Evolutionary conservation across 2,888 invertebrate genomes (phyloP).

Genomic region (Lasioglossum calceatum): DNA sequence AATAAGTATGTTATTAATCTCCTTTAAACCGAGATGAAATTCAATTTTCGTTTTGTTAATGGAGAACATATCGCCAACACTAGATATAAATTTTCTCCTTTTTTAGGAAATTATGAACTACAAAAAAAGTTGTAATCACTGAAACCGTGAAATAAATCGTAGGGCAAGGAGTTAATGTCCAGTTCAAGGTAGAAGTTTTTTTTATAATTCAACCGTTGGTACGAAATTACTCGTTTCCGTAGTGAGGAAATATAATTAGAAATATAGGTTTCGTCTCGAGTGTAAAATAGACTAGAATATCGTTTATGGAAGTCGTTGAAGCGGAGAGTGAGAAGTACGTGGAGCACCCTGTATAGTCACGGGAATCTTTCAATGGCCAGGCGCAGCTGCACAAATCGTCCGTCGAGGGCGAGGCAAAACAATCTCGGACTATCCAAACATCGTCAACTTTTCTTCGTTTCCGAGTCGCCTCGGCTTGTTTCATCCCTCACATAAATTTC

Average conservation of each 20-base stretch:
- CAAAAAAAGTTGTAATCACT: too few relatives aligned
- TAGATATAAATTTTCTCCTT: too few relatives aligned
- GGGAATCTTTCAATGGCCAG: neutral
- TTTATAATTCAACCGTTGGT: neutral
- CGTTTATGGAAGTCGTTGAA: neutral
- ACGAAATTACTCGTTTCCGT: neutral
- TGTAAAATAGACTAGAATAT: neutral
- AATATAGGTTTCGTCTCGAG: too few relatives aligned
- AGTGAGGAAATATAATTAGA: neutral
- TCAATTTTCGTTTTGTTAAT: too few relatives aligned
- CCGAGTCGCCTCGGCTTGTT: conserved; percentile 1
- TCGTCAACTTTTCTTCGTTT: conserved; percentile 11
- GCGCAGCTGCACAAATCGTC: neutral
- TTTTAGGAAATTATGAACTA: too few relatives aligned
- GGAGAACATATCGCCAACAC: too few relatives aligned
- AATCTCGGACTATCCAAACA: conserved; percentile 18
- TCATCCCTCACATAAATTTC: conserved; percentile 18
- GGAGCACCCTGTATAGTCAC: neutral
- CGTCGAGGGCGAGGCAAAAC: conserved; percentile 15
- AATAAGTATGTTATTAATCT: too few relatives aligned
- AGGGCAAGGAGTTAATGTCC: too few relatives aligned
- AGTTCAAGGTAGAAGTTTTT: neutral
- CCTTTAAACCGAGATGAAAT: too few relatives aligned
- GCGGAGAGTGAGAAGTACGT: neutral
- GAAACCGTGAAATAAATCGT: too few relatives aligned